Conservation (phyloP, 2,113 vertebrate genomes). For the Himantopus leucocephalus region DNA sequence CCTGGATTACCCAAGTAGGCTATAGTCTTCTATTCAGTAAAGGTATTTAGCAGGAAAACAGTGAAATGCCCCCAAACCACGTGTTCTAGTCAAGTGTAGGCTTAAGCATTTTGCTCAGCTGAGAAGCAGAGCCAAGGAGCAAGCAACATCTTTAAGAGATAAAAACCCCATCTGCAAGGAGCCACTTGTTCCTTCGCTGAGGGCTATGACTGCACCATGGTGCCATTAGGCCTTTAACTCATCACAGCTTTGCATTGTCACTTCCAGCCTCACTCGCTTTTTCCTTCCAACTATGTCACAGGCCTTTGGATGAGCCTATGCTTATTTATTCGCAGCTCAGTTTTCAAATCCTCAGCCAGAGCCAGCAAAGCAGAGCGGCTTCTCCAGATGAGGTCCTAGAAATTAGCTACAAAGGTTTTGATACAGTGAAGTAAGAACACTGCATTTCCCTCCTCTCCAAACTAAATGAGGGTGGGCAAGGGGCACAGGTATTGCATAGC, state of each 20-base stretch:
- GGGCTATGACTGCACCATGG: fast-evolving
- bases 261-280: background rate
- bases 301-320: background rate
- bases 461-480: background rate
- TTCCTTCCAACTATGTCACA: background rate
- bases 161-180: background rate
- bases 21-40: background rate
- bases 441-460: background rate
- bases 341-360: constrained; percentile 23
- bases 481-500: background rate
- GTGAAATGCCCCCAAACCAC: background rate
- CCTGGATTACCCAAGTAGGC: background rate
- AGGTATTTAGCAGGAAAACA: background rate
- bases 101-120: background rate
- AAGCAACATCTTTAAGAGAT: background rate
- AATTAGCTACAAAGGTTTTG: background rate
- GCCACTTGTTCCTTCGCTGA: background rate
- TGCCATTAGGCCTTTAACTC: background rate
- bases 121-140: background rate
- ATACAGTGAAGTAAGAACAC: background rate
- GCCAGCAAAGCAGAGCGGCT: background rate
- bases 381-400: constrained; percentile 19
- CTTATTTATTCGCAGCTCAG: constrained; percentile 2
- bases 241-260: background rate
- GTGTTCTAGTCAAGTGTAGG: background rate